A percentile compares a stretch with the other conserved stretches of the same genome.
These are phyloP conservation scores for Coreius guichenoti DNA, from an alignment of 2,797 vertebrate species.

Conservation along the genomic window DNA sequence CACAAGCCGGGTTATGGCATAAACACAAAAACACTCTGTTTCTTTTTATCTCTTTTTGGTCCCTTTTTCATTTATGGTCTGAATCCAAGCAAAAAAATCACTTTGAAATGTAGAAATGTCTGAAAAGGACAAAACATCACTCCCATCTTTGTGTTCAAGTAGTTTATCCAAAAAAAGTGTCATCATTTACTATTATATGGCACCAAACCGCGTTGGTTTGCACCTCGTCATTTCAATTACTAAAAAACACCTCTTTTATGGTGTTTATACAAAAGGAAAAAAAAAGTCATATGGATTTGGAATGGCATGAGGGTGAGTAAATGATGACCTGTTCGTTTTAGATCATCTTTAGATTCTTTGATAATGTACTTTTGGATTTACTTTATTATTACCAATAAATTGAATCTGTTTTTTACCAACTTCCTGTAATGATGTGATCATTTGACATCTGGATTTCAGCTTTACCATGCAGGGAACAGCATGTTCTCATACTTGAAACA, in stretches of 20 bases:
- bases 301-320: background rate
- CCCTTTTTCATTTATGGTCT: background rate
- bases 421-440: background rate
- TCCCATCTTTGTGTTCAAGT: background rate
- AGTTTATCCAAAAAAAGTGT: background rate
- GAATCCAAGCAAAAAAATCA: background rate
- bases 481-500: background rate
- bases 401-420: background rate
- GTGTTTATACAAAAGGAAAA: background rate
- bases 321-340: background rate
- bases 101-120: background rate
- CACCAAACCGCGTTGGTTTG: background rate
- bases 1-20: constrained; percentile 43
- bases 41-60: background rate
- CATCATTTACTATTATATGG: background rate
- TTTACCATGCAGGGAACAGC: background rate
- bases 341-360: background rate
- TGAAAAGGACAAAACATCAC: background rate
- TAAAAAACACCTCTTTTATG: background rate
- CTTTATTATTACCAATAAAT: background rate
- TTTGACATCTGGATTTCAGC: background rate
- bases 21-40: constrained; percentile 62
- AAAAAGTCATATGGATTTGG: background rate
- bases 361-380: background rate
- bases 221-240: background rate